Evolutionary conservation across 2,113 vertebrate species (phyloP).

Genomic region (Oxygymnocypris stewartii): DNA sequence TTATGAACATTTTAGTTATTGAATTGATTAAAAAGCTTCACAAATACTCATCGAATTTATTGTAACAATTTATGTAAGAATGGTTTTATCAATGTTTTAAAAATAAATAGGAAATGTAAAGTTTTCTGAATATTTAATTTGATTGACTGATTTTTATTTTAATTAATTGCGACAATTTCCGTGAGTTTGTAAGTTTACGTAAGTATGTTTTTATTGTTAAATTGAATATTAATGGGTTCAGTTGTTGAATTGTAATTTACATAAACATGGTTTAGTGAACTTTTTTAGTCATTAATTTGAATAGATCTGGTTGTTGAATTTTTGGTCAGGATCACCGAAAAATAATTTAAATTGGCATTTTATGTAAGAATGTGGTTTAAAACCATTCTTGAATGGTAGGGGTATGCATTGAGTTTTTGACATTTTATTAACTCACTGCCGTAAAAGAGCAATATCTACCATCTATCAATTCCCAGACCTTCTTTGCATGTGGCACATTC

Average conservation of each 20-base stretch:
- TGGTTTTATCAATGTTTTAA: neutral
- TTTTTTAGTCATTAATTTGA: neutral
- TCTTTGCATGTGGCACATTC: neutral
- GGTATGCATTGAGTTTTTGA: no score
- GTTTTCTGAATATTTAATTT: no score
- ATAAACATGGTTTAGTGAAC: neutral
- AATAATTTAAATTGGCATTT: no score
- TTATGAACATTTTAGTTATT: neutral
- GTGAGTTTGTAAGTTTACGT: no score
- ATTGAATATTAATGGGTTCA: neutral
- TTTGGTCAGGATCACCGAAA: neutral
- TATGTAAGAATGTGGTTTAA: no score
- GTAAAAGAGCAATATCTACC: neutral
- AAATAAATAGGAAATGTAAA: no score
- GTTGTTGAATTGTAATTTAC: neutral
- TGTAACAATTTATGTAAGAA: neutral
- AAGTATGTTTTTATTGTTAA: neutral
- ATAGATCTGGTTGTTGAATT: neutral
- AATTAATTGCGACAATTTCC: no score
- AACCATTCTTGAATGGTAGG: no score
- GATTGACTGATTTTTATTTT: neutral
- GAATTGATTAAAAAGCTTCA: neutral
- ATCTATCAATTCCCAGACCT: slow-evolving; percentile 21
- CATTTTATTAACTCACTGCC: neutral
- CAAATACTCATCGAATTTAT: neutral